A percentile compares a stretch with the other conserved stretches of the same genome.
Evolutionary conservation across 2,888 invertebrate species (phyloP).

Genomic region (Glaucopsyche alexis): DNA sequence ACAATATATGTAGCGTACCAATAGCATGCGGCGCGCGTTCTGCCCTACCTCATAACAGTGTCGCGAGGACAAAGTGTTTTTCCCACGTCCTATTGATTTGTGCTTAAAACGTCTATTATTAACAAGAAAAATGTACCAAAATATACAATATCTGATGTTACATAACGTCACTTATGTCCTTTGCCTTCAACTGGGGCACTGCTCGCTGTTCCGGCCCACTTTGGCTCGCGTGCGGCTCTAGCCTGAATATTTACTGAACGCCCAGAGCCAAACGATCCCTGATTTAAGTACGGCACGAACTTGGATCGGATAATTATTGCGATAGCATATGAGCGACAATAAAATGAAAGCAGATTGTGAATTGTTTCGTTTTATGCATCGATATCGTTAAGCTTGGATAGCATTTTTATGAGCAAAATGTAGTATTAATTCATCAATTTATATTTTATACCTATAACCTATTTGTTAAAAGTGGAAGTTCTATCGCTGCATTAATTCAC

Average conservation of each 20-base stretch:
- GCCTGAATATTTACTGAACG: constrained; percentile 25
- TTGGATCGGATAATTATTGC: constrained; percentile 13
- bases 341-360: background rate
- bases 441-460: no score
- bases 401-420: background rate
- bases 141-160: background rate
- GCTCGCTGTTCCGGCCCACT: constrained; percentile 13
- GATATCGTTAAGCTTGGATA: background rate
- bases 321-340: background rate
- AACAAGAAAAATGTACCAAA: no score
- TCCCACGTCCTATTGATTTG: no score
- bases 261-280: background rate
- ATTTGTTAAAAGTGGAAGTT: no score
- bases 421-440: no score
- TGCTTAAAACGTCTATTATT: no score
- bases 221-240: constrained; percentile 23
- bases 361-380: background rate
- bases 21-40: no score
- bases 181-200: background rate
- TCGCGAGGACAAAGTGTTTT: no score
- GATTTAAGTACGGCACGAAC: constrained; percentile 16
- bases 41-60: no score
- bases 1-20: no score
- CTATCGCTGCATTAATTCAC: background rate
- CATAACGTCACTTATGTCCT: constrained; percentile 13